phyloP scores from a whole-genome alignment of 2,888 invertebrate genomes.

The Odontothrips loti region DNA sequence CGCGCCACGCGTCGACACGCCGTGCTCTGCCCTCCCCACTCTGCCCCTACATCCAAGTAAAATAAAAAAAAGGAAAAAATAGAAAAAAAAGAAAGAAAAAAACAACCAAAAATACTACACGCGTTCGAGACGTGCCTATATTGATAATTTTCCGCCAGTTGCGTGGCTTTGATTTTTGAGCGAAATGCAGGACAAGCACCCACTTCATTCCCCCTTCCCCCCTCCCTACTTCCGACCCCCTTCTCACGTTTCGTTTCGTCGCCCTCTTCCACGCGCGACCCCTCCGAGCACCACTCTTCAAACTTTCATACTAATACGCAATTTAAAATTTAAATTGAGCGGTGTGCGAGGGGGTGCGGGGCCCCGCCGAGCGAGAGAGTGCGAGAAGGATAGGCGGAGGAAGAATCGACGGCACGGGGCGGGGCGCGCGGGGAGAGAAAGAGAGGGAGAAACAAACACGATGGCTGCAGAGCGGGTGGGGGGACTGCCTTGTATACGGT shows the following conservation, averaged over 20 bases:
- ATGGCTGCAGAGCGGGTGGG: background rate
- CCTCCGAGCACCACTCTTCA: slow-evolving; percentile 10
- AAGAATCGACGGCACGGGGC: background rate
- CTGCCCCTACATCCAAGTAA: too few species aligned
- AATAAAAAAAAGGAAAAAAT: too few species aligned
- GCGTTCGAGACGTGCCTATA: too few species aligned
- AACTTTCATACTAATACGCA: slow-evolving; percentile 26
- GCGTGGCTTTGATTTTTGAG: too few species aligned
- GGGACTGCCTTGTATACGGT: too few species aligned
- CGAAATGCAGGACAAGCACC: too few species aligned
- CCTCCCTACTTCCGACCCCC: background rate
- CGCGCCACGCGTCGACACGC: background rate
- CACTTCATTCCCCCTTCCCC: too few species aligned
- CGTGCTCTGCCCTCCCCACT: too few species aligned
- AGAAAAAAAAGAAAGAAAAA: too few species aligned
- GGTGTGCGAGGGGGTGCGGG: background rate
- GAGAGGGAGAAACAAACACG: background rate
- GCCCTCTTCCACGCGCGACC: background rate
- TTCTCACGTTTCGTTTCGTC: background rate
- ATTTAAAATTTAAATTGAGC: slow-evolving; percentile 27
- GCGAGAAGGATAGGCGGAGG: background rate
- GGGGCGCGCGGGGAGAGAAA: background rate
- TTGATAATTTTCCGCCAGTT: too few species aligned
- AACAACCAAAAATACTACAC: too few species aligned
- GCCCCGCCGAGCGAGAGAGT: background rate